Evolutionary conservation across 2,888 invertebrate species (phyloP).

Genomic region (Xestobium rufovillosum): DNA sequence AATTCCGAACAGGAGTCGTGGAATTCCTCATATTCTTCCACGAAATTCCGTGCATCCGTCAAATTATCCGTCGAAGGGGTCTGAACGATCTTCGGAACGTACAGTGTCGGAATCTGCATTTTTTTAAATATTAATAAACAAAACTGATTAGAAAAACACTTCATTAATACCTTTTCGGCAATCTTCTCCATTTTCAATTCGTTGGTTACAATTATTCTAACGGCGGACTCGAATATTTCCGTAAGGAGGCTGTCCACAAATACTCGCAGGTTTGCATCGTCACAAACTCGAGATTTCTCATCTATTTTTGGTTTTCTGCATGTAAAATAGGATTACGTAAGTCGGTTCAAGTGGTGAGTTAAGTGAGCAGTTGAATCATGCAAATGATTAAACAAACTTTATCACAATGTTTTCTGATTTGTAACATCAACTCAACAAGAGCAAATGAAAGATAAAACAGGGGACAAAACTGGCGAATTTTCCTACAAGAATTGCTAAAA

Average conservation of each 20-base stretch:
- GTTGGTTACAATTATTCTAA: slow-evolving; percentile 32
- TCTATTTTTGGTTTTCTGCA: slow-evolving; percentile 1
- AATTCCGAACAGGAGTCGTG: slow-evolving; percentile 41
- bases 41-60: slow-evolving; percentile 38
- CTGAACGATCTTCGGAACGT: slow-evolving; percentile 33
- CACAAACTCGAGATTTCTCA: too few relatives aligned
- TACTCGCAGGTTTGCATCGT: slow-evolving; percentile 25
- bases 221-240: slow-evolving; percentile 35
- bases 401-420: too few relatives aligned
- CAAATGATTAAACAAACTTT: too few relatives aligned
- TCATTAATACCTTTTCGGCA: slow-evolving; percentile 16
- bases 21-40: slow-evolving; percentile 42
- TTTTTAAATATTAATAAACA: slow-evolving; percentile 3
- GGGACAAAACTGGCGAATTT: too few relatives aligned
- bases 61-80: slow-evolving; percentile 34
- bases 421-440: too few relatives aligned
- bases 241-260: slow-evolving; percentile 32
- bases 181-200: slow-evolving; percentile 25
- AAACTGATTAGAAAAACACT: slow-evolving; percentile 6
- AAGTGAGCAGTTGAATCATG: too few relatives aligned
- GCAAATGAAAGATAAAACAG: too few relatives aligned
- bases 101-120: slow-evolving; percentile 29
- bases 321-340: too few relatives aligned
- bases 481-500: too few relatives aligned
- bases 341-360: too few relatives aligned